Percentiles rank a stretch among this genome's conserved stretches.
phyloP scores from a whole-genome alignment of 1,140 invertebrate species.

The Diorhabda elongata region DNA sequence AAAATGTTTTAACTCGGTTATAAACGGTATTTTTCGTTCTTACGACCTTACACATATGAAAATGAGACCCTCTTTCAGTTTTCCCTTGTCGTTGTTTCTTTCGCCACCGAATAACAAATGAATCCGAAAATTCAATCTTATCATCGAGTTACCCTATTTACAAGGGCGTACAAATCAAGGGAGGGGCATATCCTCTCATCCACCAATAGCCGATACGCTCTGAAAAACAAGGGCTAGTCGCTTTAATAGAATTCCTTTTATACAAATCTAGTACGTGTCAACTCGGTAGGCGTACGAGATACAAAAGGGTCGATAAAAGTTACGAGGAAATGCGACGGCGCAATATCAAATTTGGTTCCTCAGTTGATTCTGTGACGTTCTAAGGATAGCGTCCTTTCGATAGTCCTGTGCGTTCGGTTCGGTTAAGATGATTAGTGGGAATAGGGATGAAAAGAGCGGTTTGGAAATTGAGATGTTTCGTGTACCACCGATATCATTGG shows the following conservation, averaged over 20 bases:
- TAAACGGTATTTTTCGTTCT: no score
- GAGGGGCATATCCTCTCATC: constrained; percentile 27
- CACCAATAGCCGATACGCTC: constrained; percentile 28
- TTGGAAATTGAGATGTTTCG: constrained; percentile 54
- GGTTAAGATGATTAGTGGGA: constrained; percentile 50
- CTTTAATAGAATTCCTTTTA: constrained; percentile 36
- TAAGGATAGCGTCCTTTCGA: neutral
- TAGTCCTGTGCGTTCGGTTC: constrained; percentile 30
- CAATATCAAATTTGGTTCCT: constrained; percentile 28
- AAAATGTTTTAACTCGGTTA: no score
- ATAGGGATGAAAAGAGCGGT: constrained; percentile 47
- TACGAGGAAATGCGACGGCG: constrained; percentile 39
- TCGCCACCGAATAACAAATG: constrained; percentile 1
- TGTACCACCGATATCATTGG: constrained; percentile 65
- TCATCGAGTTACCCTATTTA: constrained; percentile 7
- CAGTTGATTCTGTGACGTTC: constrained; percentile 27
- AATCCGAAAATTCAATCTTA: neutral
- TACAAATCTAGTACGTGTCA: constrained; percentile 34
- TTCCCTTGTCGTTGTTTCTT: neutral
- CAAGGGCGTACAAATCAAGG: constrained; percentile 18
- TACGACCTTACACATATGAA: neutral
- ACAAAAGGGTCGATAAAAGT: constrained; percentile 50
- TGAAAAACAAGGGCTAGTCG: constrained; percentile 34
- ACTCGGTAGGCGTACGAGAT: constrained; percentile 36
- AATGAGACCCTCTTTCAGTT: neutral